Percentiles rank a stretch among this genome's conserved stretches.
phyloP scores from a whole-genome alignment of 2,113 vertebrate species.

The Platysternon megacephalum region DNA sequence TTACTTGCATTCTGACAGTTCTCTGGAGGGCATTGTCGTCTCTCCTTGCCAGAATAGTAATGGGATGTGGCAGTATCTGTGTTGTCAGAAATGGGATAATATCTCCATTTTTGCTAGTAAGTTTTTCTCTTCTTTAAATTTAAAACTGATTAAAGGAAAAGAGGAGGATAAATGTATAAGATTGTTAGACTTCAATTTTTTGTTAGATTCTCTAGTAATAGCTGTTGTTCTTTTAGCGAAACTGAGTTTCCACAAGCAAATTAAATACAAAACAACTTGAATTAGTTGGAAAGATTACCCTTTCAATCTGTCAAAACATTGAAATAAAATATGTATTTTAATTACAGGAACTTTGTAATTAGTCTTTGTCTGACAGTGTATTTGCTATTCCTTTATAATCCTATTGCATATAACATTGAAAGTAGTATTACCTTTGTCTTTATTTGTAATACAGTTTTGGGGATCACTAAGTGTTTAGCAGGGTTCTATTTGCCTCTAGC shows the following conservation, averaged over 20 bases:
- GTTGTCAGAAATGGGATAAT: conserved; percentile 78
- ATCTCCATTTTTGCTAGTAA: conserved; percentile 74
- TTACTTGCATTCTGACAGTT: conserved; percentile 62
- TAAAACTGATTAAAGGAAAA: neutral
- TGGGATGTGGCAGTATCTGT: conserved; percentile 77
- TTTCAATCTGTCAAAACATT: conserved; percentile 1
- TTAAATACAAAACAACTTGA: neutral
- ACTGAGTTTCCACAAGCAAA: neutral
- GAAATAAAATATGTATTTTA: neutral
- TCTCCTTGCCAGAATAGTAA: conserved; percentile 59
- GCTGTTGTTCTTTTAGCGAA: neutral
- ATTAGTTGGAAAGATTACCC: neutral
- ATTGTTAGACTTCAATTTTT: neutral
- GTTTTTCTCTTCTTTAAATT: conserved; percentile 42
- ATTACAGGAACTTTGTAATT: neutral
- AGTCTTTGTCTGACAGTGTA: neutral
- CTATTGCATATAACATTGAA: neutral
- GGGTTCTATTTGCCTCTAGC: accelerated
- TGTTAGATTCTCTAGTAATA: neutral
- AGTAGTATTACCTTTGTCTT: neutral
- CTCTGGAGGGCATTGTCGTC: conserved; percentile 32
- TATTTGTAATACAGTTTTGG: neutral
- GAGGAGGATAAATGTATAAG: neutral
- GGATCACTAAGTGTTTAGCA: neutral
- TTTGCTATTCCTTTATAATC: neutral